phyloP scores from a whole-genome alignment of 2,888 invertebrate genomes.

The Catocala nupta region DNA sequence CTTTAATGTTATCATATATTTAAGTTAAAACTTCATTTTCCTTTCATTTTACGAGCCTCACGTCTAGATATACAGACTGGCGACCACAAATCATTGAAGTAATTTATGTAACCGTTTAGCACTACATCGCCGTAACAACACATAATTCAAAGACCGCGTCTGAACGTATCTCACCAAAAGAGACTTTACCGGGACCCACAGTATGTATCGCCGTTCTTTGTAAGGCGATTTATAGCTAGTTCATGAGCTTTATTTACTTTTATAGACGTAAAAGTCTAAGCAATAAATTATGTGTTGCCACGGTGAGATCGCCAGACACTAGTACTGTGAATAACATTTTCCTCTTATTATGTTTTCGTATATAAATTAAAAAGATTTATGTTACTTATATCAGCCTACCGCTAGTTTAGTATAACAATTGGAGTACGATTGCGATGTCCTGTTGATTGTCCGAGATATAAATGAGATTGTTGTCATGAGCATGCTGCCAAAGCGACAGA shows the following conservation, averaged over 20 bases:
- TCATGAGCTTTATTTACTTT: conserved; percentile 86
- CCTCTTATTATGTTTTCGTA: conserved; percentile 84
- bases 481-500: conserved; percentile 40
- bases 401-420: conserved; percentile 65
- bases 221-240: conserved; percentile 81
- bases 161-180: conserved; percentile 61
- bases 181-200: conserved; percentile 62
- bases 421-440: conserved; percentile 60
- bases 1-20: not conserved
- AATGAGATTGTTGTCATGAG: conserved; percentile 63
- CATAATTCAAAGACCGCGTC: conserved; percentile 66
- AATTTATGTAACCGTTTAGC: conserved; percentile 62
- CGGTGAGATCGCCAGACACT: conserved; percentile 72
- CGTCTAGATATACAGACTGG: conserved; percentile 14
- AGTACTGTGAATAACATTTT: conserved; percentile 80
- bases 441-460: conserved; percentile 64
- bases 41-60: conserved; percentile 14
- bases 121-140: conserved; percentile 56
- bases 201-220: conserved; percentile 76
- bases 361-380: conserved; percentile 86
- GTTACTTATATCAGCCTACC: conserved; percentile 63
- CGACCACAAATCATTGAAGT: conserved; percentile 52
- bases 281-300: conserved; percentile 78
- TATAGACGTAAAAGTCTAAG: conserved; percentile 70
- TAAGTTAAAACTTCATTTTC: conserved; percentile 1